Percentiles rank a stretch among this genome's conserved stretches.
Evolutionary conservation across 1,140 invertebrate genomes (phyloP).

Genomic region (Drosophila orosa): DNA sequence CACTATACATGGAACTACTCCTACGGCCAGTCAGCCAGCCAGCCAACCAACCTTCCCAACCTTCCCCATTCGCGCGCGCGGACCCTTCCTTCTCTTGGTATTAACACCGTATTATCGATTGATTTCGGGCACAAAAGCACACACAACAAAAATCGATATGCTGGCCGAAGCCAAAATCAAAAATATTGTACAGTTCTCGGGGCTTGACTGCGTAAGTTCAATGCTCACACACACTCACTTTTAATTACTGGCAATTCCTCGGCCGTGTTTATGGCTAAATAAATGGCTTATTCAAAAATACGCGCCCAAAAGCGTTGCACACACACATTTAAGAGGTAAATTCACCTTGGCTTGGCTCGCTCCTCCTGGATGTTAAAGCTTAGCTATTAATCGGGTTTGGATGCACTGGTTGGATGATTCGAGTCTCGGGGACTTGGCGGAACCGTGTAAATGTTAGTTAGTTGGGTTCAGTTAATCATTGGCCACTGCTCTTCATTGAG

Average conservation of each 20-base stretch:
- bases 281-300: conserved; percentile 39
- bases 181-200: conserved; percentile 62
- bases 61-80: conserved; percentile 26
- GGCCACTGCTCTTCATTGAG: conserved; percentile 32
- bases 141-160: conserved; percentile 74
- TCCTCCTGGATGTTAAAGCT: neutral
- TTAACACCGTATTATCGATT: conserved; percentile 84
- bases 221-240: conserved; percentile 12
- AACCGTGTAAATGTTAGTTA: conserved; percentile 1
- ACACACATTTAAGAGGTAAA: conserved; percentile 14
- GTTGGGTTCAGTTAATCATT: conserved; percentile 23
- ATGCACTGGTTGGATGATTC: conserved; percentile 5
- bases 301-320: conserved; percentile 28
- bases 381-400: neutral
- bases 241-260: conserved; percentile 20
- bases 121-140: conserved; percentile 58
- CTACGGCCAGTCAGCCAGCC: conserved; percentile 30
- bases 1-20: conserved; percentile 52
- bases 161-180: conserved; percentile 59
- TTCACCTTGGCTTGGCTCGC: conserved; percentile 22
- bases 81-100: conserved; percentile 58
- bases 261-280: conserved; percentile 25
- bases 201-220: conserved; percentile 9
- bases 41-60: conserved; percentile 8
- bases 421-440: neutral